These are phyloP conservation scores for Habroteleia sp. DNA, from an alignment of 2,888 invertebrate genomes.

Conservation along the genomic window DNA sequence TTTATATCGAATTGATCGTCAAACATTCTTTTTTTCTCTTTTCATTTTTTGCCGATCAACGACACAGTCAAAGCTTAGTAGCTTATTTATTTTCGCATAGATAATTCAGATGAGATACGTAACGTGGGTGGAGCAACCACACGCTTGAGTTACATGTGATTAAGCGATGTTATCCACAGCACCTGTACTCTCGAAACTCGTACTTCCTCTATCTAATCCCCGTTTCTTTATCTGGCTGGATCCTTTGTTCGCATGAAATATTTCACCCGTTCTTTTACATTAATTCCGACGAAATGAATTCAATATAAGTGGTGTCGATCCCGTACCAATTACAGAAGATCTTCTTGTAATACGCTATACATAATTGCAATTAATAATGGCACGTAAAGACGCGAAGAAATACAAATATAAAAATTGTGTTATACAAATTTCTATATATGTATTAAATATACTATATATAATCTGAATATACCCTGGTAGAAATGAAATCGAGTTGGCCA, in stretches of 20 bases:
- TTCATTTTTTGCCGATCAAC: conserved; percentile 50
- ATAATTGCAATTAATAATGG: conserved; percentile 35
- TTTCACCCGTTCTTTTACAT: conserved; percentile 33
- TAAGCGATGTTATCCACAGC: conserved; percentile 78
- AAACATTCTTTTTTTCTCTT: conserved; percentile 16
- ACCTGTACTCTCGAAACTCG: conserved; percentile 74
- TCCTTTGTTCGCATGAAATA: conserved; percentile 49
- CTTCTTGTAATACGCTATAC: conserved; percentile 3
- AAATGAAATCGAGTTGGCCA: no score
- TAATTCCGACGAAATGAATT: conserved; percentile 29
- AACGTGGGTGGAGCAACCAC: conserved; percentile 75
- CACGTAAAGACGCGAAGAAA: conserved; percentile 2
- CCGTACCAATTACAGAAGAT: conserved; percentile 30
- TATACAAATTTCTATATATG: conserved; percentile 30
- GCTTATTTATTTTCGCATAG: conserved; percentile 79
- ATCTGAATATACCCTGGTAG: no score
- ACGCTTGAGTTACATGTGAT: conserved; percentile 77
- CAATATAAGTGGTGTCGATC: conserved; percentile 27
- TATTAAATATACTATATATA: no score
- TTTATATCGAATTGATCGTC: conserved; percentile 13
- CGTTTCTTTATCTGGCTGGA: conserved; percentile 54
- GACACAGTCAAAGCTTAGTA: conserved; percentile 66
- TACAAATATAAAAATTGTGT: conserved; percentile 29
- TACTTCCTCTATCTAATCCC: conserved; percentile 69
- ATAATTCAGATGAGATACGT: conserved; percentile 76